These are phyloP conservation scores for Mesoclemmys tuberculata DNA, from an alignment of 2,113 vertebrate species.

Conservation along the genomic window DNA sequence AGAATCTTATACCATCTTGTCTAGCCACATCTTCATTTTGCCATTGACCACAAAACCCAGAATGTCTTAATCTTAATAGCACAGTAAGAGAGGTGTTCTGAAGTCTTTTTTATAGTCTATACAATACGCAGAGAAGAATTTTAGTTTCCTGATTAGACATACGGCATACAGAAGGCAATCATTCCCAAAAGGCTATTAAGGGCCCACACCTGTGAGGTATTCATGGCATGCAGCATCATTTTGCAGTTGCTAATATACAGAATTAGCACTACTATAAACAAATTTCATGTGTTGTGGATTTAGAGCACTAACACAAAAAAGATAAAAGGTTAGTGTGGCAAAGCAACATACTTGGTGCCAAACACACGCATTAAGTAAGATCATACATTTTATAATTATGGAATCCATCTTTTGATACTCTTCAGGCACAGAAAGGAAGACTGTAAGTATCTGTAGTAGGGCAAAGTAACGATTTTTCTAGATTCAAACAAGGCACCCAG, in stretches of 20 bases:
- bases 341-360: not conserved
- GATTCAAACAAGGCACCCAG: too few relatives aligned
- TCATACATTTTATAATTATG: not conserved
- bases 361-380: not conserved
- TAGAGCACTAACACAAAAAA: not conserved
- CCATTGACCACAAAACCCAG: not conserved
- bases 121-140: not conserved
- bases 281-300: not conserved
- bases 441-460: too few relatives aligned
- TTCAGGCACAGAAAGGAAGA: not conserved
- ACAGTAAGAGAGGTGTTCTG: not conserved
- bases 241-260: not conserved
- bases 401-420: not conserved
- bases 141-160: not conserved
- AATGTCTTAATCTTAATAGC: not conserved
- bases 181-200: not conserved
- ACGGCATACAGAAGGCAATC: not conserved
- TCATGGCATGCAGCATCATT: not conserved
- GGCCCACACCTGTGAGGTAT: not conserved
- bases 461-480: not conserved
- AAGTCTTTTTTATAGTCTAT: not conserved
- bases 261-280: not conserved
- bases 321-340: not conserved
- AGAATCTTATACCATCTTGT: not conserved
- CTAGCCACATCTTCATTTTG: not conserved